Conservation (phyloP, 2,113 vertebrate genomes). For the Nothobranchius furzeri region DNA sequence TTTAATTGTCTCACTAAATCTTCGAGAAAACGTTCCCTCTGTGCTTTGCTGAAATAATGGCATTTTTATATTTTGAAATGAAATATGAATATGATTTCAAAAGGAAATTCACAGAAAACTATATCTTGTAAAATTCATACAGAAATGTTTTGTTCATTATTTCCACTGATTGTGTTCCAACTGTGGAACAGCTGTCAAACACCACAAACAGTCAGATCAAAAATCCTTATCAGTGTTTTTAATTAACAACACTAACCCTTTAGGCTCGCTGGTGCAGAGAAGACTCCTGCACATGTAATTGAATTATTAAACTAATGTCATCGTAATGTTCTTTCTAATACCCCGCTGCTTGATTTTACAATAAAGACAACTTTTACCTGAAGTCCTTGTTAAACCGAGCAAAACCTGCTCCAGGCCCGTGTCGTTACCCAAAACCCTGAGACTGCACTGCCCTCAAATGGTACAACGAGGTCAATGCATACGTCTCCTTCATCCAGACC, state of each 20-base stretch:
- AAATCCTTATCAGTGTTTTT: neutral
- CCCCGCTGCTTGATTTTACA: constrained; percentile 10
- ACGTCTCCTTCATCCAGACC: constrained; percentile 34
- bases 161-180: constrained; percentile 1
- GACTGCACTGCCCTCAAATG: constrained; percentile 91
- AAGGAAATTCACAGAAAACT: too few relatives aligned
- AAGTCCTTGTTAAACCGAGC: constrained; percentile 36
- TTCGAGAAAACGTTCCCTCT: too few relatives aligned
- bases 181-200: neutral
- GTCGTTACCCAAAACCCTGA: constrained; percentile 70
- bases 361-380: constrained; percentile 39
- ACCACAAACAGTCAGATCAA: neutral
- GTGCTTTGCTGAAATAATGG: too few relatives aligned
- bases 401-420: constrained; percentile 5
- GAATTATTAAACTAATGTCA: neutral
- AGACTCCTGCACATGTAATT: neutral
- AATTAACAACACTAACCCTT: neutral
- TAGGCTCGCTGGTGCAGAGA: neutral
- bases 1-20: too few relatives aligned
- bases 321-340: neutral
- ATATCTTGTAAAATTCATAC: neutral
- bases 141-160: neutral
- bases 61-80: too few relatives aligned
- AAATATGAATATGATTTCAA: too few relatives aligned
- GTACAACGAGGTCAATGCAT: constrained; percentile 71